phyloP scores from a whole-genome alignment of 2,797 vertebrate genomes.

The Coreius guichenoti region DNA sequence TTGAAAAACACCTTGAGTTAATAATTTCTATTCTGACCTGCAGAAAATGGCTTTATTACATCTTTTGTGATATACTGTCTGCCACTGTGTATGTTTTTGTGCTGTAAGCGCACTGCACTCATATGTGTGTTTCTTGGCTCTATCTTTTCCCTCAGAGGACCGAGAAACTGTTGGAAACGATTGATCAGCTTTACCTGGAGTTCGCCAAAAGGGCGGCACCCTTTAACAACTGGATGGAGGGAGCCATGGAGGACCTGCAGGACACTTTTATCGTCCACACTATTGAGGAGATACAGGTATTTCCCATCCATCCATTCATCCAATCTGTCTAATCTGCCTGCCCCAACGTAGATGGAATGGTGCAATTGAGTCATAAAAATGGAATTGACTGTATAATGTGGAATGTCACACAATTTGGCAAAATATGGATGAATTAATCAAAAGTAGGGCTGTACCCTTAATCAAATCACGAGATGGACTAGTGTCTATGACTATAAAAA shows the following conservation, averaged over 20 bases:
- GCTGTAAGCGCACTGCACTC: background rate
- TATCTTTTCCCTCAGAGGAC: slow-evolving; percentile 81
- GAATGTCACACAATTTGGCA: background rate
- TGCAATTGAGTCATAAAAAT: background rate
- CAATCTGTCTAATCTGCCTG: background rate
- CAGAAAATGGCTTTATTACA: too few species aligned
- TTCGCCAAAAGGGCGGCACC: slow-evolving; percentile 97
- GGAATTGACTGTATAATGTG: background rate
- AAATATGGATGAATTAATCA: background rate
- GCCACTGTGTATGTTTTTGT: background rate
- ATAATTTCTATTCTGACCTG: background rate
- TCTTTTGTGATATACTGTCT: background rate
- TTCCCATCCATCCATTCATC: background rate
- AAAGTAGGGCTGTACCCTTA: background rate
- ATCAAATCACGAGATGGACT: background rate
- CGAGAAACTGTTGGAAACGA: slow-evolving; percentile 96
- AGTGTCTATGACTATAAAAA: background rate
- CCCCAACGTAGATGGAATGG: background rate
- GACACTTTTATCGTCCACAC: slow-evolving; percentile 98
- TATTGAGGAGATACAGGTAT: slow-evolving; percentile 97
- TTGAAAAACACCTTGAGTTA: background rate
- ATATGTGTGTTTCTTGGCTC: background rate
- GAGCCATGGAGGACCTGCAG: slow-evolving; percentile 98
- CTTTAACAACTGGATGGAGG: slow-evolving; percentile 99
- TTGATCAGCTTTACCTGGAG: slow-evolving; percentile 95